Conservation (phyloP, 1,140 invertebrate genomes). For the Bombus turneri region DNA sequence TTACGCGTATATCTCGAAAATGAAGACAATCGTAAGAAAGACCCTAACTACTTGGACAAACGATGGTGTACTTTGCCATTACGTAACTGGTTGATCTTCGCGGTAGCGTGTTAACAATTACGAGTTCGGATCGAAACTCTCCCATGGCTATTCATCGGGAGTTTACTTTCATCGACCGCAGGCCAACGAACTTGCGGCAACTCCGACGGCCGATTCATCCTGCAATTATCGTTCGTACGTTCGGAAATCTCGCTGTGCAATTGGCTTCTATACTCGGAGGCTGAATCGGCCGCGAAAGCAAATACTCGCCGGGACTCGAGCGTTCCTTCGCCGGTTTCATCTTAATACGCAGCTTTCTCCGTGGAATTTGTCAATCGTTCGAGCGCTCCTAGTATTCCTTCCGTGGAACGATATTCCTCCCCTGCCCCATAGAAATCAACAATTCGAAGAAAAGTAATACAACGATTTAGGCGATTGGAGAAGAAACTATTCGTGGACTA, state of each 20-base stretch:
- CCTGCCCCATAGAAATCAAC: background rate
- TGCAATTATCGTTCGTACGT: slow-evolving; percentile 29
- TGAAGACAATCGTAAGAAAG: too few species aligned
- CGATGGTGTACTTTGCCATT: background rate
- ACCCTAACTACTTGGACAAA: fast-evolving
- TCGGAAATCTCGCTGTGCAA: slow-evolving; percentile 18
- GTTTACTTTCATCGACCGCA: slow-evolving; percentile 36
- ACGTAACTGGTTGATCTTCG: background rate
- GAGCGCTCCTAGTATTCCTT: too few species aligned
- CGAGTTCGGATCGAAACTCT: background rate
- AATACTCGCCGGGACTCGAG: background rate
- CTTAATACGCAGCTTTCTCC: background rate
- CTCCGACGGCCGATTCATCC: slow-evolving; percentile 5
- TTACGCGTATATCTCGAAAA: too few species aligned
- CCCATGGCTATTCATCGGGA: background rate
- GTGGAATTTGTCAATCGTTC: background rate
- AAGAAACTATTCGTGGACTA: too few species aligned
- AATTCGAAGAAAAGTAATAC: background rate
- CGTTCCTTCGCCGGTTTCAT: background rate
- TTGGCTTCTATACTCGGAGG: slow-evolving; percentile 17
- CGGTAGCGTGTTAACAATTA: background rate
- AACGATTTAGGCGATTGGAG: too few species aligned
- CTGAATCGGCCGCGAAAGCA: slow-evolving; percentile 2
- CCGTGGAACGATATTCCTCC: background rate
- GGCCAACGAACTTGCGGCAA: slow-evolving; percentile 6